Base-by-base conservation (phyloP, 1,140 invertebrate genomes). In the Gerris buenoi region DNA sequence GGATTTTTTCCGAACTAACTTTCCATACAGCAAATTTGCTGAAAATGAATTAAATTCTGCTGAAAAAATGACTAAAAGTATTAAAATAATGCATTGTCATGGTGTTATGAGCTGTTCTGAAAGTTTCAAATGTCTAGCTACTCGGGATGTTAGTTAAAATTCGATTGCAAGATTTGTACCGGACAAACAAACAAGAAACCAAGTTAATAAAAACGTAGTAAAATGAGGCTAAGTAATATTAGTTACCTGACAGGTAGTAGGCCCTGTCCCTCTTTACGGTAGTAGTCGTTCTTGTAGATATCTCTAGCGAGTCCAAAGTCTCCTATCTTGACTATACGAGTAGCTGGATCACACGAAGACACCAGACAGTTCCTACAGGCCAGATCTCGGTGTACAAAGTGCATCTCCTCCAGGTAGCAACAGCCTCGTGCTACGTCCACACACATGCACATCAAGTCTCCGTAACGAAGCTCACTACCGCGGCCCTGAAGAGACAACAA, bases 261-360 rank as follows among this genome's bases (percentile, higher is more conserved):
- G 22, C 85, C 89, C 80, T 88, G 85, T 27, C 88, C 87, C 77
- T 93, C 90, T 76, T 93, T 97, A 66, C 93, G 82, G 75, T 98
- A 98, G 75, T 97, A 98, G 77, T 98, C 94, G 76, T 93, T 95
- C 75, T 93, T 91, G 76, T 97, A 97, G 70, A 97, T 91, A 77
- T 97, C 94, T 71, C 95, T 80, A 0, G 94, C 93, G 1, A 97
- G 78, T 0, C 95, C 95, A 79, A 98, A 98, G 74, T 98, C 95
- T 0, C 93, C 93, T 66, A 98, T 97, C 79, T 98, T 98, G 0
- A 97, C 94, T 2, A 94, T 85, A n/a, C 88, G 77, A 10, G 82
- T 80, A 58, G 80, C 77, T 0, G 84, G 83, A 70, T 88, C 83
- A 25, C 81, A 80, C 0, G 85, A 86, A 0, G 87, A 89, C 0